Evolutionary conservation across 2,888 invertebrate species (phyloP).

Genomic region (Buathra laborator): DNA sequence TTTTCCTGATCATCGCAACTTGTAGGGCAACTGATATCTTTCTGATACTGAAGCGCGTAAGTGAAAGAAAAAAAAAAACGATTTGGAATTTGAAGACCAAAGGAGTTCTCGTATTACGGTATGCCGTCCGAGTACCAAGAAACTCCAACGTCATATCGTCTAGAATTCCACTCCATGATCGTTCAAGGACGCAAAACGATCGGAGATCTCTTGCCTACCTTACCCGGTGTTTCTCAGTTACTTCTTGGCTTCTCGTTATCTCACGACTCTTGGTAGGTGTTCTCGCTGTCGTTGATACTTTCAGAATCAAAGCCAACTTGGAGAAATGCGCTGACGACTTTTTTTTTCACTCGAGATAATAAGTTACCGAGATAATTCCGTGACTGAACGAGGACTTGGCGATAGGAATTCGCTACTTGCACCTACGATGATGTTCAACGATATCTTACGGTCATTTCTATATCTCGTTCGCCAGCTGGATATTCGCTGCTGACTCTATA

Average conservation of each 20-base stretch:
- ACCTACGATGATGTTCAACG: conserved; percentile 6
- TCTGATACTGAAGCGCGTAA: too few species aligned
- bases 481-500: not conserved
- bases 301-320: not conserved
- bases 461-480: conserved; percentile 14
- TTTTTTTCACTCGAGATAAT: conserved; percentile 58
- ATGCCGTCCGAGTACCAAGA: not conserved
- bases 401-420: conserved; percentile 29
- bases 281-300: not conserved
- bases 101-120: too few species aligned
- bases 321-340: conserved; percentile 54
- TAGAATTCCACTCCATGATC: conserved; percentile 18
- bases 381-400: conserved; percentile 35
- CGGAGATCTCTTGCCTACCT: not conserved
- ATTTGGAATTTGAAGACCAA: too few species aligned
- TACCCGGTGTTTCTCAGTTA: not conserved
- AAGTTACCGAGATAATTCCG: conserved; percentile 69
- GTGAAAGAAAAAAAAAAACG: too few species aligned
- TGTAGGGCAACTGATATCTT: too few species aligned
- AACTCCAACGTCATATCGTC: not conserved
- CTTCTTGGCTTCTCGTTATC: conserved; percentile 26
- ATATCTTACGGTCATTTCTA: conserved; percentile 1
- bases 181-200: not conserved
- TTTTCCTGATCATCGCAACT: too few species aligned
- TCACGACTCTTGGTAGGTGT: not conserved